Evolutionary conservation across 1,140 invertebrate genomes (phyloP).

Genomic region (Hyposmocoma kahamanoa): DNA sequence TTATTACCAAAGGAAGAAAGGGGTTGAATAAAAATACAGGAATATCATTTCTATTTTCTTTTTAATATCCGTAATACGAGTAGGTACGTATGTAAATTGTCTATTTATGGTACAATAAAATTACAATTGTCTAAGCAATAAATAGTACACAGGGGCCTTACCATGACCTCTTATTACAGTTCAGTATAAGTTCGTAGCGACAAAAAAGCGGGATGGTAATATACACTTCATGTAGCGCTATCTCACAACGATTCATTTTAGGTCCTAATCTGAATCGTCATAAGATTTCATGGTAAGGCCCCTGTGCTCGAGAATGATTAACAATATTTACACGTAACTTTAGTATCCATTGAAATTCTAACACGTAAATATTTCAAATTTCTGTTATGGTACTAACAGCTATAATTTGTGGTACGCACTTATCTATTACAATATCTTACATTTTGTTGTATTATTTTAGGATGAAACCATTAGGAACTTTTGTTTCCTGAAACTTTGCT

Average conservation of each 20-base stretch:
- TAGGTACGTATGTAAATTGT: constrained; percentile 47
- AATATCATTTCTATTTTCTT: constrained; percentile 16
- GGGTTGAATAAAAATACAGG: constrained; percentile 16
- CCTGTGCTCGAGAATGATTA: too few species aligned
- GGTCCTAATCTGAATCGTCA: too few species aligned
- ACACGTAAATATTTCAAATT: too few species aligned
- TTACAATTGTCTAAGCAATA: constrained; percentile 47
- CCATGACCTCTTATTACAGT: too few species aligned
- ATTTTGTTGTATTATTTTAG: not conserved
- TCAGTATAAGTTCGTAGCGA: too few species aligned
- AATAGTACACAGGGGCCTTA: constrained; percentile 54
- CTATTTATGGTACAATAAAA: constrained; percentile 43
- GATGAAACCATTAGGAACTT: constrained; percentile 27
- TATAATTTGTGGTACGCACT: constrained; percentile 5
- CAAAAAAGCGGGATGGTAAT: too few species aligned
- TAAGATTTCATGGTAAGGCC: too few species aligned
- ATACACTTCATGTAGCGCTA: too few species aligned
- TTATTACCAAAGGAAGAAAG: too few species aligned
- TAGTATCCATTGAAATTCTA: too few species aligned
- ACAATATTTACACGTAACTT: constrained; percentile 25
- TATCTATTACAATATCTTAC: constrained; percentile 3
- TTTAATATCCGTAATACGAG: constrained; percentile 40
- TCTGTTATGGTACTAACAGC: too few species aligned
- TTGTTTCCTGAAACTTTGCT: constrained; percentile 25
- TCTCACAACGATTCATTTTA: too few species aligned